Conservation (phyloP, 2,888 invertebrate species). For the Zygaena filipendulae region DNA sequence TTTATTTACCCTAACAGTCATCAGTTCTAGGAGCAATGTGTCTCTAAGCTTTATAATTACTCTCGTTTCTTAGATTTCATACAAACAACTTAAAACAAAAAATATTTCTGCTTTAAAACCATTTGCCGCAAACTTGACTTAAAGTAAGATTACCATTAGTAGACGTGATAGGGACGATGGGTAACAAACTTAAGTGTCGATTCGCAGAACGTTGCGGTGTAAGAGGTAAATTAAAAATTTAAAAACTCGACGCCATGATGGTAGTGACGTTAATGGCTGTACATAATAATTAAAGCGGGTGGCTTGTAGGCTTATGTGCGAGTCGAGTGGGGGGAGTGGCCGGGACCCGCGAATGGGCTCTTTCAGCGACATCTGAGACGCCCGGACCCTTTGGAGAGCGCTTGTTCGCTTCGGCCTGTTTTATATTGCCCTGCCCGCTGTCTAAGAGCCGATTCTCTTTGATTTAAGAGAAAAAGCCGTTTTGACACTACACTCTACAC, state of each 20-base stretch:
- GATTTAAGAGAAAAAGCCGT: conserved; percentile 62
- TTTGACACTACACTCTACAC: conserved; percentile 40
- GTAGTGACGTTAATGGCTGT: conserved; percentile 64
- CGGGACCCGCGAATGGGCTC: conserved; percentile 62
- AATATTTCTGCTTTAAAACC: too few relatives aligned
- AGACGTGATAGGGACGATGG: conserved; percentile 22
- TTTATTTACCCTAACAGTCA: too few relatives aligned
- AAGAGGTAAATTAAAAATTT: conserved; percentile 66
- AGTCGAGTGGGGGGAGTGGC: conserved; percentile 66
- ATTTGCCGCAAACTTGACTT: too few relatives aligned
- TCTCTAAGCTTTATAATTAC: too few relatives aligned
- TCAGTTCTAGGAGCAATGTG: too few relatives aligned
- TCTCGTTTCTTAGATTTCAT: too few relatives aligned
- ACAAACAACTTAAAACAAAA: too few relatives aligned
- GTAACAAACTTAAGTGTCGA: conserved; percentile 53
- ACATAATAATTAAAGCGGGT: conserved; percentile 67
- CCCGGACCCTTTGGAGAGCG: conserved; percentile 58
- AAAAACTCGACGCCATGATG: conserved; percentile 65
- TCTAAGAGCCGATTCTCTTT: conserved; percentile 59
- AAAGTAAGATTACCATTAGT: conserved; percentile 15
- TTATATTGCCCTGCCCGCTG: conserved; percentile 60
- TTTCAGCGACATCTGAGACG: conserved; percentile 63
- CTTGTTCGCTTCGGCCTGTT: conserved; percentile 57
- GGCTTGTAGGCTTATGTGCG: conserved; percentile 61
- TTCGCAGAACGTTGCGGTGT: conserved; percentile 38